phyloP scores from a whole-genome alignment of 2,888 invertebrate genomes.

The Subacronicta megacephala region DNA sequence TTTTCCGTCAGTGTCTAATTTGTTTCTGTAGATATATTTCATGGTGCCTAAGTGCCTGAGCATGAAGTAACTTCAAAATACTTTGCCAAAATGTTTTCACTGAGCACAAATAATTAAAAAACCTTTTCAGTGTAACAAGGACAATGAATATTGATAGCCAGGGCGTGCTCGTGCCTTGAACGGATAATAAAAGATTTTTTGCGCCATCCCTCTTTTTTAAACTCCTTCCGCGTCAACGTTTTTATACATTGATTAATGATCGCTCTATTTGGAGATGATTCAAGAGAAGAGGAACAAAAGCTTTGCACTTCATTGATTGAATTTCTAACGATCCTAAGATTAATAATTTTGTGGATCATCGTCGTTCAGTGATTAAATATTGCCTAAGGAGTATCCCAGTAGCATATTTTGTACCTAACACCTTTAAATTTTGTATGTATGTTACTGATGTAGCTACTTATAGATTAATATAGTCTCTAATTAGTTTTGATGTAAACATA shows the following conservation, averaged over 20 bases:
- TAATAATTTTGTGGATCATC: slow-evolving; percentile 34
- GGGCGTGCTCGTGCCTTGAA: slow-evolving; percentile 60
- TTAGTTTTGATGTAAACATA: slow-evolving; percentile 26
- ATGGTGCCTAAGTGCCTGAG: background rate
- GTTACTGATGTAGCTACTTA: slow-evolving; percentile 11
- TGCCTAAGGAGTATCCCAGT: slow-evolving; percentile 6
- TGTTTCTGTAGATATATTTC: slow-evolving; percentile 8
- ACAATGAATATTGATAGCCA: slow-evolving; percentile 70
- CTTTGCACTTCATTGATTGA: slow-evolving; percentile 66
- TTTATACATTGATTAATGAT: slow-evolving; percentile 77
- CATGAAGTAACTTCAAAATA: slow-evolving; percentile 21
- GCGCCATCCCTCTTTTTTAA: slow-evolving; percentile 68
- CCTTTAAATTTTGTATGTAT: slow-evolving; percentile 41
- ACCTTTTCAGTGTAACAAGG: slow-evolving; percentile 49
- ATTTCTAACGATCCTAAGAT: slow-evolving; percentile 50
- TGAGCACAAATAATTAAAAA: slow-evolving; percentile 54
- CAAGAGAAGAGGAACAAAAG: slow-evolving; percentile 59
- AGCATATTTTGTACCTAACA: slow-evolving; percentile 34
- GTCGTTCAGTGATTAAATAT: slow-evolving; percentile 20
- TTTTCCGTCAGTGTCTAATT: slow-evolving; percentile 41
- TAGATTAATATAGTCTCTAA: slow-evolving; percentile 21
- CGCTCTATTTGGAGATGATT: slow-evolving; percentile 67
- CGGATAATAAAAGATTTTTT: slow-evolving; percentile 73
- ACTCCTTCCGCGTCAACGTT: slow-evolving; percentile 73
- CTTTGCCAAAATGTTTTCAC: slow-evolving; percentile 34